Evolutionary conservation across 2,797 vertebrate species (phyloP), one percentile per base, ranked within the genome.

Genomic region (Manis crassicaudata): DNA sequence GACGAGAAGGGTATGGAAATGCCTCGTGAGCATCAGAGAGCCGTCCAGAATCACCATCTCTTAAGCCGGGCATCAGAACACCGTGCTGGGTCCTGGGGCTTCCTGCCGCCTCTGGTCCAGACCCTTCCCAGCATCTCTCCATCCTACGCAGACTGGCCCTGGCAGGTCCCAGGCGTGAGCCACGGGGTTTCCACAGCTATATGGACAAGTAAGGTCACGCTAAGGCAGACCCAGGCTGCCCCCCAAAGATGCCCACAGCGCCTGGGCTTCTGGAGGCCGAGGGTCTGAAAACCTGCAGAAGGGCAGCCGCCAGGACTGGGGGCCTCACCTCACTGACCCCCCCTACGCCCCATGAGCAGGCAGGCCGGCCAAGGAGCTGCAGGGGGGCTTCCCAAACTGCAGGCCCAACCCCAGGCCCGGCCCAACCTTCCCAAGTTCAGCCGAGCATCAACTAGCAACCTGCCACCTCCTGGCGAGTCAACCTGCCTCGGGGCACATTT

Each of bases 1-100:
- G 5, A 10, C 29, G 4, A 4, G 23, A 7, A 58, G 43, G 3
- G 5, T 7, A 1, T 7, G 35, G 37, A 46, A 65, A 29, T 2
- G 27, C 25, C 37, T 37, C 0, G 2, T 7, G 5, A 68, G 16
- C n/a, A 6, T 13, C 4, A 29, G 43, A 27, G 60, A 29, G 20
- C 6, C 11, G n/a, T 10, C 62, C 35, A 13, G 56, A n/a, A 20
- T 29, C 40, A 29, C 58, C 5, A 0, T 18, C n/a, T 37, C 70
- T 7, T 23, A 46, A 37, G 29, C 21, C 16, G 37, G 40, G 56
- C 0, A 17, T 5, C 52, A 10, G 23, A 52, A 18, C n/a, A 43
- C 3, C 1, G 37, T 4, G 20, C 13, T 27, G 50, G 1, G 7
- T 9, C 25, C 7, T 2, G 21, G 60, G n/a, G 2, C 60, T 13